Conservation (phyloP, 2,888 invertebrate species). For the Acronicta aceris region DNA sequence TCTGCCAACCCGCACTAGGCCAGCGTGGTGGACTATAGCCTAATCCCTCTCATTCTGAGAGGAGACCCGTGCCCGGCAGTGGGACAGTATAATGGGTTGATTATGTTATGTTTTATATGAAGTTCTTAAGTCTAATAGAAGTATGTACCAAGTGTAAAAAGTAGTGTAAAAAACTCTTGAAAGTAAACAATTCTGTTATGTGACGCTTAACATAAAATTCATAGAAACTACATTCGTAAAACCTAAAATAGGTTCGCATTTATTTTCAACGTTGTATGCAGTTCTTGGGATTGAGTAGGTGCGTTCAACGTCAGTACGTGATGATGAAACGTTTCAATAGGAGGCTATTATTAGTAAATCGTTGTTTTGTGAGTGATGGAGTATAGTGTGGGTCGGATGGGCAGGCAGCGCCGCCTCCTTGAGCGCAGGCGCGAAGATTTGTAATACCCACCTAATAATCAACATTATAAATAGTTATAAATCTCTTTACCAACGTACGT, state of each 20-base stretch:
- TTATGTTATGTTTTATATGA: too few relatives aligned
- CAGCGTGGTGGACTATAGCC: too few relatives aligned
- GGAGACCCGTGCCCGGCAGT: too few relatives aligned
- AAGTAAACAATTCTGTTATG: background rate
- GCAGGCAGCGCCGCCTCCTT: constrained; percentile 47
- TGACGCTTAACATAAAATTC: background rate
- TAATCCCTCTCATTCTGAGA: too few relatives aligned
- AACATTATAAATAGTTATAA: constrained; percentile 36
- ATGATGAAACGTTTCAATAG: constrained; percentile 46
- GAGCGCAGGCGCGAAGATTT: constrained; percentile 56
- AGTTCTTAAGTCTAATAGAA: too few relatives aligned
- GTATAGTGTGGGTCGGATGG: constrained; percentile 50
- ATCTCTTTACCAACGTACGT: constrained; percentile 11
- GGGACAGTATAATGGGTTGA: too few relatives aligned
- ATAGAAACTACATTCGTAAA: background rate
- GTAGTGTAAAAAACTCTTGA: too few relatives aligned
- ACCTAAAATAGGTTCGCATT: constrained; percentile 20
- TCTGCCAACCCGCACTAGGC: too few relatives aligned
- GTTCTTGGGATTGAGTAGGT: constrained; percentile 40
- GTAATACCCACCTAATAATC: constrained; percentile 54
- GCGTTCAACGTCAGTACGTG: constrained; percentile 24
- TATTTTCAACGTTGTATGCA: constrained; percentile 24
- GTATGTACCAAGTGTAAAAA: too few relatives aligned
- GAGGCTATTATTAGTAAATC: constrained; percentile 44
- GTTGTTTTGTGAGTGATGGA: constrained; percentile 47